A percentile compares a stretch with the other conserved stretches of the same genome.
phyloP scores from a whole-genome alignment of 2,888 invertebrate genomes.

The Hydrotaea cyrtoneurina region DNA sequence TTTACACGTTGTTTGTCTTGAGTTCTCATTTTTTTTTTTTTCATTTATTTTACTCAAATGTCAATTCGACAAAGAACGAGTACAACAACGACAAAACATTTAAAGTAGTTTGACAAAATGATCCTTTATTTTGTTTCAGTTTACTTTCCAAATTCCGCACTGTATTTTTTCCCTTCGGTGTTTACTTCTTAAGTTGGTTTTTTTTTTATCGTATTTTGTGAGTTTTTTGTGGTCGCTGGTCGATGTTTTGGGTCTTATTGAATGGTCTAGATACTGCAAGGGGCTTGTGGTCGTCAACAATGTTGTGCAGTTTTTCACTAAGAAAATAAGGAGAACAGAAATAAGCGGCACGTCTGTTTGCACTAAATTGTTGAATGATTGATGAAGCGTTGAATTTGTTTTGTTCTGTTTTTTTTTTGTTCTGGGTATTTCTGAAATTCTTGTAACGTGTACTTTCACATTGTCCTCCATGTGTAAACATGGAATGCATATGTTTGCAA shows the following conservation, averaged over 20 bases:
- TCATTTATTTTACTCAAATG: background rate
- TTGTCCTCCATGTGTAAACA: too few relatives aligned
- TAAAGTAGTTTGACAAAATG: slow-evolving; percentile 33
- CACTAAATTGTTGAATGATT: background rate
- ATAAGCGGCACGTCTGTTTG: background rate
- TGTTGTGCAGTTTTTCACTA: background rate
- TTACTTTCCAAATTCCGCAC: background rate
- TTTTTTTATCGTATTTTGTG: slow-evolving; percentile 4
- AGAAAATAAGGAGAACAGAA: background rate
- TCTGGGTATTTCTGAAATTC: too few relatives aligned
- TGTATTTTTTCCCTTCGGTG: background rate
- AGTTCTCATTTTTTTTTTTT: background rate
- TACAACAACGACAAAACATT: slow-evolving; percentile 6
- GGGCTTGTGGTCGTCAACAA: too few relatives aligned
- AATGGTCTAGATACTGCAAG: too few relatives aligned
- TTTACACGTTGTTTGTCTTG: background rate
- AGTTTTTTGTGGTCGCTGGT: background rate
- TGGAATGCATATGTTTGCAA: too few relatives aligned
- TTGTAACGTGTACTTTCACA: too few relatives aligned
- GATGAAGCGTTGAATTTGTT: background rate
- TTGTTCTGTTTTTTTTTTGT: background rate
- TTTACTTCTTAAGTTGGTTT: background rate
- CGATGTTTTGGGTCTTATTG: too few relatives aligned
- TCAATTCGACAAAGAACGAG: slow-evolving; percentile 7
- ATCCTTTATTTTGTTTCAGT: slow-evolving; percentile 12